phyloP scores from a whole-genome alignment of 2,797 vertebrate species.

The Geotrypetes seraphini region DNA sequence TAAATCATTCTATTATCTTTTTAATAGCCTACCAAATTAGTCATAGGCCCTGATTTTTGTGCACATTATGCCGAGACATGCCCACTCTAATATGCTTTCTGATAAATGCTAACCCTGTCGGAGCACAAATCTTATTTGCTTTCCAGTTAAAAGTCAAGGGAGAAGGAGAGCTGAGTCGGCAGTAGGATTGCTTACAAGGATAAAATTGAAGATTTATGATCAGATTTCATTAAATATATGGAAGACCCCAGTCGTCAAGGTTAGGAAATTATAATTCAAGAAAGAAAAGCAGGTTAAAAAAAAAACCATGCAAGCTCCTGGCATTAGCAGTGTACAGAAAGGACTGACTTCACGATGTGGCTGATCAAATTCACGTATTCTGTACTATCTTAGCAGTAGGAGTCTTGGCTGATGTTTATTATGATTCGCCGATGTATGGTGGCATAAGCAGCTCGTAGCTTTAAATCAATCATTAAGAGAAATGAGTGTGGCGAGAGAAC shows the following conservation, averaged over 20 bases:
- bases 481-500: too few species aligned
- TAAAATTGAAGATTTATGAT: constrained; percentile 59
- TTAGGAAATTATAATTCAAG: constrained; percentile 48
- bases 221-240: constrained; percentile 64
- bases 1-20: constrained; percentile 56
- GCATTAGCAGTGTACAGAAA: too few species aligned
- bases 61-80: constrained; percentile 59
- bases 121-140: constrained; percentile 70
- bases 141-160: constrained; percentile 38
- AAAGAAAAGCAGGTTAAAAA: constrained; percentile 20
- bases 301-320: constrained; percentile 1
- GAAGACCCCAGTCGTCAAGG: constrained; percentile 29
- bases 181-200: constrained; percentile 49
- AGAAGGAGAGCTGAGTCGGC: constrained; percentile 63
- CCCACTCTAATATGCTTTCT: constrained; percentile 51
- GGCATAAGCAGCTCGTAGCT: neutral
- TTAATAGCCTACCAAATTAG: constrained; percentile 57
- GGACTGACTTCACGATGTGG: too few species aligned
- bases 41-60: constrained; percentile 46
- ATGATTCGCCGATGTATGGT: neutral
- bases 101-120: constrained; percentile 55
- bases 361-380: too few species aligned
- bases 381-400: neutral
- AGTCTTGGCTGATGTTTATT: neutral
- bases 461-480: constrained; percentile 9